Evolutionary conservation across 30 jellyfish, hydroid and myxozoan species (phyloP), one percentile per base, ranked within the genome.

Genomic region (Hydra vulgaris): DNA sequence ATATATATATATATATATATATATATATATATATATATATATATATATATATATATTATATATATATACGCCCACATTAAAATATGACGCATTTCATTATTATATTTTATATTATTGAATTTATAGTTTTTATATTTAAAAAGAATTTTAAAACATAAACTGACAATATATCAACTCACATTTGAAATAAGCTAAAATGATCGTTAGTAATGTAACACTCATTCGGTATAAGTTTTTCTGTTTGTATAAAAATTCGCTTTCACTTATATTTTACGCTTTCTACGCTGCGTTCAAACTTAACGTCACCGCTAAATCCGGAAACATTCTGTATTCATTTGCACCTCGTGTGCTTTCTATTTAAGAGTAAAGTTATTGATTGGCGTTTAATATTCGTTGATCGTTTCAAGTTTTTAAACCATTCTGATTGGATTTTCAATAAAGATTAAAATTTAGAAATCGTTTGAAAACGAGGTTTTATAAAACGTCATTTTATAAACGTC

Each of bases 221-320:
- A 75, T 75, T 75, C 83, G 83, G 83, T 71, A 75, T 75, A 26
- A 75, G 56, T 75, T 75, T 75, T 75, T 25, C 83, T 25, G 83
- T 75, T 75, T 75, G 26, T 75, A 75, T 70, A 66, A 15, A 70
- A 25, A 75, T 75, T 0, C 53, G 56, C 83, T 25, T 25, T 1
- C n/a, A 75, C 53, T 70, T 75, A 25, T 21, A 75, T 75, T 25
- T 75, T 75, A 75, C 71, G 83, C 83, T 75, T 75, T 70, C 25
- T 70, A 15, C 72, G 25, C 71, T 23, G 83, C 69, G 83, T 75
- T 75, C 23, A 75, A 66, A 75, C 72, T 25, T 25, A 75, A 75
- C 83, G 66, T 75, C 69, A 75, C 53, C 21, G 71, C 83, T 54
- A 25, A 75, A 75, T 54, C 67, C 72, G 83, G 83, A 26, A 75